phyloP scores from a whole-genome alignment of 1,140 invertebrate species.

The Papilio dardanus region DNA sequence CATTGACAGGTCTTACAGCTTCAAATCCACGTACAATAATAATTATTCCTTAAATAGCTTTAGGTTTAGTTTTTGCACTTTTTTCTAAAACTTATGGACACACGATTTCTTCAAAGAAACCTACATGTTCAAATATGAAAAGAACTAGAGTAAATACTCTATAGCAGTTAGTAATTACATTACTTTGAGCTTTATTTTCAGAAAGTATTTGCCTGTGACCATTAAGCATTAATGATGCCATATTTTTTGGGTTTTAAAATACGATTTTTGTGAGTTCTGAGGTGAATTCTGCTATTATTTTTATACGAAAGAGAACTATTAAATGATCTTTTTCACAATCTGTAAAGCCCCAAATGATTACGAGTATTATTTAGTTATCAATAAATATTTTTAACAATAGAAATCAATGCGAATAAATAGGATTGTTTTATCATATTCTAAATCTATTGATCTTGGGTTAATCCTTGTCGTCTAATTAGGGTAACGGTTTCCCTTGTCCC shows the following conservation, averaged over 20 bases:
- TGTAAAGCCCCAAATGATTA: no score
- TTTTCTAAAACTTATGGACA: no score
- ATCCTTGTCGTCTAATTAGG: background rate
- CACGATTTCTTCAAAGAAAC: background rate
- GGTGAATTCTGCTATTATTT: background rate
- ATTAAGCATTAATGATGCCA: conserved; percentile 6
- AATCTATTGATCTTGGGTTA: background rate
- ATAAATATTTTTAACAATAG: background rate
- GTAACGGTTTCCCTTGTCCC: background rate
- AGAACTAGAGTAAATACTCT: background rate
- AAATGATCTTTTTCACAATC: background rate
- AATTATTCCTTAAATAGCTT: background rate
- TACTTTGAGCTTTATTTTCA: background rate
- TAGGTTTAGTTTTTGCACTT: background rate
- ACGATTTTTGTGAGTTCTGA: background rate
- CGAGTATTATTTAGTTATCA: no score
- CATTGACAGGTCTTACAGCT: background rate
- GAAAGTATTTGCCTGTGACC: background rate
- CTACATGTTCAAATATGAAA: background rate
- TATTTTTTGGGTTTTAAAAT: background rate
- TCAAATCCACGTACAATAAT: background rate
- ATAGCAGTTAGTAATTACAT: background rate
- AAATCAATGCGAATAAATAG: background rate
- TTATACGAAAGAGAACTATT: background rate
- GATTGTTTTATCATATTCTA: background rate